Percentiles rank a stretch among this genome's conserved stretches.
Conservation (phyloP, 1,140 invertebrate species). For the Hyles vespertilio region DNA sequence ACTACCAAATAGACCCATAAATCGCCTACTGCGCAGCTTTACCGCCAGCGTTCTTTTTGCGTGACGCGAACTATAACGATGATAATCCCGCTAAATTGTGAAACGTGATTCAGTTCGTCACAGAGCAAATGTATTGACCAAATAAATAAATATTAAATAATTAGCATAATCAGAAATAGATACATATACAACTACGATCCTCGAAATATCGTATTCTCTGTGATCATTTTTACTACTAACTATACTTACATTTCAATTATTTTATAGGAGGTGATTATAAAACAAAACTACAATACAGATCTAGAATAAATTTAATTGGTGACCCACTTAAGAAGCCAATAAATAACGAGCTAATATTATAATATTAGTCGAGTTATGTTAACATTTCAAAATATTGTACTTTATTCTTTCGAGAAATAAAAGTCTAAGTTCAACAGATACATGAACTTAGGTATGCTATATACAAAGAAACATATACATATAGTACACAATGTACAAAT, state of each 20-base stretch:
- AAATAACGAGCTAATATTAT: constrained; percentile 37
- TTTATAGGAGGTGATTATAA: background rate
- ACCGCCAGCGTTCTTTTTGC: no score
- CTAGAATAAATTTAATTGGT: constrained; percentile 52
- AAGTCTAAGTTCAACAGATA: constrained; percentile 27
- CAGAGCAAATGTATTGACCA: no score
- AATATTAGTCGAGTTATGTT: constrained; percentile 31
- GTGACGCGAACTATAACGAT: no score
- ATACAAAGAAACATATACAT: constrained; percentile 48
- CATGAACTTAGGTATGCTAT: constrained; percentile 34
- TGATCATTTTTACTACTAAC: no score
- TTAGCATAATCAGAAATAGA: no score
- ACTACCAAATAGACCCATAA: no score
- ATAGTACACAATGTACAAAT: constrained; percentile 46
- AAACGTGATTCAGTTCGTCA: no score
- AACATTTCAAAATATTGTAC: constrained; percentile 45
- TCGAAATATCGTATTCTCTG: no score
- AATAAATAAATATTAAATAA: no score
- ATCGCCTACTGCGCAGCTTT: no score
- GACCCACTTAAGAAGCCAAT: constrained; percentile 30
- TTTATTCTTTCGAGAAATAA: constrained; percentile 25
- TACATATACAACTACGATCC: no score
- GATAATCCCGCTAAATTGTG: no score
- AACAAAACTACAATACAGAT: constrained; percentile 42
- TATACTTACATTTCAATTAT: background rate